Evolutionary conservation across 2,888 invertebrate genomes (phyloP), one percentile per base, ranked within the genome.

Genomic region (Graphium colonna): DNA sequence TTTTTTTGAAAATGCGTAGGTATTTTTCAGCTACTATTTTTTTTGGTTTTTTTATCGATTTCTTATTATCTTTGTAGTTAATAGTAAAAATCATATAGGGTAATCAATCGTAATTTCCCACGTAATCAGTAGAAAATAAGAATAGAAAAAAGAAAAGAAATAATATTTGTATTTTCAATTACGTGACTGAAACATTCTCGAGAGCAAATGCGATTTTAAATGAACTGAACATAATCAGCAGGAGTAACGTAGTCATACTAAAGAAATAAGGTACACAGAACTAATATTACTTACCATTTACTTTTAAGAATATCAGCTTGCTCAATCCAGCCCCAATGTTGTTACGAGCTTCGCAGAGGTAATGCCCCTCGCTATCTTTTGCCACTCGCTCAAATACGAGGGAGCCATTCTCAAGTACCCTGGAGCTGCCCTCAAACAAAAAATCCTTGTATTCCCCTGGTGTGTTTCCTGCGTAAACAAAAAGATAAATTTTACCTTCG

Each of bases 311-410:
- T 65, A 97, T 95, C 51, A 97, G 95, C 87, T 97, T 97, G 90
- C 97, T 97, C 55, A 97, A 93, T 9, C 96, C 97, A 12, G 95
- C 94, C 0, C 97, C 97, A 60, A 98, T 96, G 63, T 95, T 95
- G 76, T 98, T 98, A 69, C 95, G 94, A n/a, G 97, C 96, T 74
- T 97, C 97, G 81, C 98, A 98, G 49, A 97, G 91, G 79, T 97
- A 97, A 79, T 96, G 95, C 0, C 97, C 97, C 82, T 96, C 96
- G 75, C 95, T 95, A 70, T 95, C 95, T 82, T 96, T 96, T 65
- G 94, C 94, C 47, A 96, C 94, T 73, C 94, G 93, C 67, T 94
- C 93, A 78, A 97, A 96, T 60, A 94, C 92, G 60, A 97, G 91
- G 9, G 96, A 95, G 18, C 97, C 97, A 75, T 97, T 97, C 63